Percentiles rank a stretch among this genome's conserved stretches.
Conservation (phyloP, 2,888 invertebrate species). For the Cosmia pyralina region DNA sequence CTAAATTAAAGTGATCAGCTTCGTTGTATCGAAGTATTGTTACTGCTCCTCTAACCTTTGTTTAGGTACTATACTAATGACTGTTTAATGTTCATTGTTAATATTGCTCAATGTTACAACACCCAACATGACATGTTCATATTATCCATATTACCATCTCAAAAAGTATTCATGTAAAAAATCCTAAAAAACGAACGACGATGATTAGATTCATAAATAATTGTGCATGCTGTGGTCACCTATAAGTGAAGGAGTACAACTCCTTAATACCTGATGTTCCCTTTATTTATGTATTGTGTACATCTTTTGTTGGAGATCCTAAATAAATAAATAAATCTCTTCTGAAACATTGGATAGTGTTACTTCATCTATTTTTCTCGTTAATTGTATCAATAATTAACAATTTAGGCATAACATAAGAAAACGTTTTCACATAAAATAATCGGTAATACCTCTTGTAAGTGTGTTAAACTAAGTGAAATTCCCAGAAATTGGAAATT, state of each 20-base stretch:
- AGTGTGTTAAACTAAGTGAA: conserved; percentile 15
- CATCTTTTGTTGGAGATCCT: no score
- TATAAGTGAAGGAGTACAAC: no score
- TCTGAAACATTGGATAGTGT: background rate
- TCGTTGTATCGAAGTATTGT: no score
- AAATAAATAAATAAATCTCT: no score
- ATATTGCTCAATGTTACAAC: background rate
- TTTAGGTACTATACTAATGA: background rate
- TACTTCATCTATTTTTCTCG: background rate
- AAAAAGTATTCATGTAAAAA: background rate
- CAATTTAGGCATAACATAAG: background rate
- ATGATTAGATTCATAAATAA: no score
- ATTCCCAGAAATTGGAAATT: background rate
- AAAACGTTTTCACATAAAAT: background rate
- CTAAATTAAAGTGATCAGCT: no score
- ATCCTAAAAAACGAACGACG: no score
- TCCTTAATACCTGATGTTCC: no score
- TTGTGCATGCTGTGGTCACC: no score
- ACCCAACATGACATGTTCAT: background rate
- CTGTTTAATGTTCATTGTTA: background rate
- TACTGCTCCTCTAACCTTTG: background rate
- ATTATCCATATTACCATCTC: no score
- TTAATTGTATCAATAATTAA: background rate
- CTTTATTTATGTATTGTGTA: no score
- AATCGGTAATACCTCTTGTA: background rate